Conservation (phyloP, 1,140 invertebrate genomes). For the Nymphalis io region DNA sequence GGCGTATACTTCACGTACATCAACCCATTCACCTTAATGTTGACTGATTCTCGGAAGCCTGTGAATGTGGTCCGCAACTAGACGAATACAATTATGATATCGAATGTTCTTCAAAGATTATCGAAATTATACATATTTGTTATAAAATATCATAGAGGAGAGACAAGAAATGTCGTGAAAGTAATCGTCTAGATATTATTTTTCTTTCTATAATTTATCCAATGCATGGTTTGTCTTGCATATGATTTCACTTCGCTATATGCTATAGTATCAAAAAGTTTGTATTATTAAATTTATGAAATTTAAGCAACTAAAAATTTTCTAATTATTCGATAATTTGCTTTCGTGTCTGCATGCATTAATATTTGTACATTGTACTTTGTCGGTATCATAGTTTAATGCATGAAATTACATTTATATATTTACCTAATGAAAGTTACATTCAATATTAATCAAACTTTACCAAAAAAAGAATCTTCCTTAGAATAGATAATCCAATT, state of each 20-base stretch:
- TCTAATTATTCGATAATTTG: slow-evolving; percentile 22
- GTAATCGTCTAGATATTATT: slow-evolving; percentile 38
- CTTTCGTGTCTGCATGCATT: slow-evolving; percentile 45
- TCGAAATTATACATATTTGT: neutral
- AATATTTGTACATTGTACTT: slow-evolving; percentile 24
- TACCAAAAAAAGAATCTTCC: slow-evolving; percentile 7
- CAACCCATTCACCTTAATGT: slow-evolving; percentile 65
- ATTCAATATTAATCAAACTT: neutral
- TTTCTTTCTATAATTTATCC: slow-evolving; percentile 24
- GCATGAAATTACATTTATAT: slow-evolving; percentile 13
- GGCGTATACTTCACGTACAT: slow-evolving; percentile 77
- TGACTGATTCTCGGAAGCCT: slow-evolving; percentile 60
- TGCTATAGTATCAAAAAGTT: slow-evolving; percentile 15
- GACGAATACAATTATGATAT: slow-evolving; percentile 51
- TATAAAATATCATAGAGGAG: neutral
- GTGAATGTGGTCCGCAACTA: slow-evolving; percentile 67
- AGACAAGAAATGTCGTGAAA: slow-evolving; percentile 4
- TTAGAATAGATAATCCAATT: slow-evolving; percentile 24
- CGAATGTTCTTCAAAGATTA: neutral
- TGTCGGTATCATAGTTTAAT: slow-evolving; percentile 17
- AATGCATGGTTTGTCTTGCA: slow-evolving; percentile 32
- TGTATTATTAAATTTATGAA: neutral
- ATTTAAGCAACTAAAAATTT: slow-evolving; percentile 19
- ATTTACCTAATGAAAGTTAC: neutral
- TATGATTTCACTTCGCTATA: slow-evolving; percentile 27